These are phyloP conservation scores for Caretta caretta DNA, from an alignment of 2,113 vertebrate genomes.

Conservation along the genomic window DNA sequence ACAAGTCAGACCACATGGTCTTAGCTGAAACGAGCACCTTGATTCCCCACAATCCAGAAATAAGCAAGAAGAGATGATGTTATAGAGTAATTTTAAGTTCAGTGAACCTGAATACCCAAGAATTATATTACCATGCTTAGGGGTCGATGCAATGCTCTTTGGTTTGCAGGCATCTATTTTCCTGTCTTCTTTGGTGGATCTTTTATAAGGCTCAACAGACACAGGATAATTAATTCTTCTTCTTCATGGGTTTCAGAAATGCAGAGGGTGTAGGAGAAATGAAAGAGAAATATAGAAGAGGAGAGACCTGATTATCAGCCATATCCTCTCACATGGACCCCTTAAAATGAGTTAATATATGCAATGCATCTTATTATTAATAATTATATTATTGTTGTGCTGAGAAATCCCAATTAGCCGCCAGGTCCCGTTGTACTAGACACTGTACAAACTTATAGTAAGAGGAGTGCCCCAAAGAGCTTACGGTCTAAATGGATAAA, in stretches of 20 bases:
- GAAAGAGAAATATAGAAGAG: neutral
- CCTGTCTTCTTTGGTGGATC: neutral
- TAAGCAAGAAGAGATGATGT: neutral
- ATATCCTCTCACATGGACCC: neutral
- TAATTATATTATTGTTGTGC: neutral
- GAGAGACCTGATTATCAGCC: neutral
- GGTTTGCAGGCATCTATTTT: neutral
- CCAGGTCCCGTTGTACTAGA: rapidly evolving
- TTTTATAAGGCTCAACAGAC: neutral
- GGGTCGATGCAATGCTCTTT: neutral
- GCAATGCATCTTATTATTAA: neutral
- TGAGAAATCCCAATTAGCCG: neutral
- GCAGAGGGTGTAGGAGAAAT: neutral
- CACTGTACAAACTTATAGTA: neutral
- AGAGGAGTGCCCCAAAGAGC: neutral
- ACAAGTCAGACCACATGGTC: neutral
- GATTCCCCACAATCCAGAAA: neutral
- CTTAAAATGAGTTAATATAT: neutral
- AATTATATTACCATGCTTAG: rapidly evolving
- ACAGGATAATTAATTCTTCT: neutral
- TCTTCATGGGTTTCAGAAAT: neutral
- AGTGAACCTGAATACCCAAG: neutral
- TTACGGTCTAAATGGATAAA: neutral
- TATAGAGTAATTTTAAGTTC: neutral
- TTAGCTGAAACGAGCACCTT: neutral